Base-by-base conservation (phyloP, 2,113 vertebrate genomes). In the Aplodontia rufa region DNA sequence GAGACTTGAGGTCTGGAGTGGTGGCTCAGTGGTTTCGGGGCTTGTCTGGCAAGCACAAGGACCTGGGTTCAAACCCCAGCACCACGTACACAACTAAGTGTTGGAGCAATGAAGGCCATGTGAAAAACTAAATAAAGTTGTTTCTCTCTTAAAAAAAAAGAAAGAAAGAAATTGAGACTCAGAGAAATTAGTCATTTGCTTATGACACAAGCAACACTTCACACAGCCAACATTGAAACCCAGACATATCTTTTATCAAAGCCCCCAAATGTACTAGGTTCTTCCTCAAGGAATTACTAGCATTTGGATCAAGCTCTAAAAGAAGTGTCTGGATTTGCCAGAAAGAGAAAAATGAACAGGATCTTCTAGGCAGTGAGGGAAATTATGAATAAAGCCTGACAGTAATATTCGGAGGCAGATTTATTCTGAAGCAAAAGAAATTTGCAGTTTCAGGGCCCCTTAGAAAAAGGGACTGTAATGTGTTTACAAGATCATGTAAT, bases 171-270 rank as follows among this genome's bases (percentile, higher is more conserved):
- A 82, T 24, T n/a, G 28, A 94, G 71, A 60, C 66, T 88, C 58
- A 85, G 83, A 80, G 86, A 87, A 82, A n/a, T 96, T 49, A 89
- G 45, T 78, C 82, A 92, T 90, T 97, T 94, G 49, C 58, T 87
- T 80, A 49, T 53, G 22, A 90, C 26, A 42, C 49, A 81, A 93
- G 82, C 0, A 55, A 32, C 12, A 74, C n/a, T 6, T 58, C 66
- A 91, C 8, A 45, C 51, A 91, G 1, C 35, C 55, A 83, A 62
- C 19, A 66, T 2, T 91, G 55, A 91, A 93, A 68, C 35, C 24
- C 53, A 87, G 24, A 76, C 58, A 6, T 58, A 7, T 87, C 32
- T 75, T 79, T 75, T 69, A 62, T 47, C 64, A 93, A 82, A 88
- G 40, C 13, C 40, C 47, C 32, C 37, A 81, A 83, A 71, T 60